Evolutionary conservation across 1,140 invertebrate genomes (phyloP), one percentile per base, ranked within the genome.

Genomic region (Rhopalosiphum padi): DNA sequence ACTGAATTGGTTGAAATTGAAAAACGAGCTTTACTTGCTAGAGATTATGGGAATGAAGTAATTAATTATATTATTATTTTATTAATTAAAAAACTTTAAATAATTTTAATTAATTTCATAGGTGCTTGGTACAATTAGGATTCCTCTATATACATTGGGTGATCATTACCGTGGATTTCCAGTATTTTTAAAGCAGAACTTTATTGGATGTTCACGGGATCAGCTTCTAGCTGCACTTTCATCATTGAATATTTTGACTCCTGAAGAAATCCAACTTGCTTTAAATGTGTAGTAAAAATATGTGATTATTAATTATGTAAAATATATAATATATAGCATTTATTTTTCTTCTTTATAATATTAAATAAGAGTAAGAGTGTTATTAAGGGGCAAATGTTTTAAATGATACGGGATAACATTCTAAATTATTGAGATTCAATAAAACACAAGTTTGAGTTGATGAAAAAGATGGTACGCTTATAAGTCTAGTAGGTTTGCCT

Each of bases 101-200:
- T n/a, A 77, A 77, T 25, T 37, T 5, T 21, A 48, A 48, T 22
- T 46, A 25, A 48, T 51, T 94, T 94, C 1, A 68, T 91, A 95
- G 95, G 95, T 95, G 0, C 94, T 96, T 88, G 96, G 96, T 4
- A 94, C 95, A 30, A 86, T 96, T 23, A 95, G 96, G 88, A 95
- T 96, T 8, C 96, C 96, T 2, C 94, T 96, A 2, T 96, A 95
- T 94, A 96, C 96, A 9, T 96, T 96, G 96, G 94, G 94, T 22
- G 96, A 96, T 95, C 95, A 95, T 30, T 95, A 95, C 68, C 93
- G 95, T 94, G 96, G 96, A 25, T 95, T 96, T 53, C 96, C 96
- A 88, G 95, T 95, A 5, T 96, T 96, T 94, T 94, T 96, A 0
- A 95, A 95, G 43, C 95, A 96, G 93, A 94, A 95, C n/a, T 96